These are phyloP conservation scores for Macrophya alboannulata DNA, from an alignment of 2,888 invertebrate species.

Conservation along the genomic window DNA sequence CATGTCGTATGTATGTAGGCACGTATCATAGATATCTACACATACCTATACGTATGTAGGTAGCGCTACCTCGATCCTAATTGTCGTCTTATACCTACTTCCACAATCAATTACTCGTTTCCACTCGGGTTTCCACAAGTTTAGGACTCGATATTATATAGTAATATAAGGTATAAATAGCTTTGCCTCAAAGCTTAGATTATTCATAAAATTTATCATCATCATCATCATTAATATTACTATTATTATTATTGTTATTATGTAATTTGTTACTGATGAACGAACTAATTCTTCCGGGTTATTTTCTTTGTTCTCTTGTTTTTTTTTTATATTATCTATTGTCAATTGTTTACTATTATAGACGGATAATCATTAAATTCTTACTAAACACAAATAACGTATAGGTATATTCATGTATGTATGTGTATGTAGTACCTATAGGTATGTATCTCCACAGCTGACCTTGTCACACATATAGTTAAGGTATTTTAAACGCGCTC, in stretches of 20 bases:
- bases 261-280: background rate
- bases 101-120: background rate
- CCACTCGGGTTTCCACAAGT: background rate
- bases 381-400: background rate
- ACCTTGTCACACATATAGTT: constrained; percentile 56
- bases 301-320: background rate
- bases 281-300: background rate
- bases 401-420: background rate
- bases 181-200: background rate
- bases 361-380: background rate
- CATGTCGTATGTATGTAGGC: background rate
- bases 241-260: too few species aligned
- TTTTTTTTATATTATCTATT: background rate
- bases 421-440: background rate
- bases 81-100: background rate
- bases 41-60: too few species aligned
- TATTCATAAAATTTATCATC: background rate
- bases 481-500: constrained; percentile 51
- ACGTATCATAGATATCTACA: too few species aligned
- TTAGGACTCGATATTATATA: background rate
- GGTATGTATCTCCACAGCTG: background rate
- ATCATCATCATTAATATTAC: too few species aligned
- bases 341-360: background rate
- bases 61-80: background rate
- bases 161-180: background rate